Conservation (phyloP, 2,888 invertebrate species). For the Pseudoips prasinana region DNA sequence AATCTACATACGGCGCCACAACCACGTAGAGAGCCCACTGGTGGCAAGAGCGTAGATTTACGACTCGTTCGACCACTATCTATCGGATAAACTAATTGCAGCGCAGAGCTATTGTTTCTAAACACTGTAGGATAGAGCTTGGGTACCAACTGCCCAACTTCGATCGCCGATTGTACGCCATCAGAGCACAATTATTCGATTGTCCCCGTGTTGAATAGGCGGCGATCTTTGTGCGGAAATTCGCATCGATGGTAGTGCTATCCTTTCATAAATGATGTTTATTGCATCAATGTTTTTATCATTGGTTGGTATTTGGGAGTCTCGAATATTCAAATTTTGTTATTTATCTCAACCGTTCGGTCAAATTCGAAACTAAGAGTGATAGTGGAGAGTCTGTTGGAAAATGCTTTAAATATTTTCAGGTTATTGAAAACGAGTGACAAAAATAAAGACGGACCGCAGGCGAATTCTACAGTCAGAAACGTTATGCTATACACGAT, state of each 20-base stretch:
- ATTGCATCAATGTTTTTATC: too few relatives aligned
- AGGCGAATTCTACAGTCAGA: too few relatives aligned
- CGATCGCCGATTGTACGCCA: conserved; percentile 51
- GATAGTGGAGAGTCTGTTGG: too few relatives aligned
- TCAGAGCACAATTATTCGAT: conserved; percentile 59
- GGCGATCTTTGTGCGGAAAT: conserved; percentile 39
- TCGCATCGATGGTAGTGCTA: background rate
- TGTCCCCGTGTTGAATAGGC: conserved; percentile 48
- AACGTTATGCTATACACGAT: too few relatives aligned
- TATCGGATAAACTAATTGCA: conserved; percentile 80
- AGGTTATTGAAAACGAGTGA: too few relatives aligned
- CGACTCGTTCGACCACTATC: conserved; percentile 78
- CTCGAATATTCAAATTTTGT: too few relatives aligned
- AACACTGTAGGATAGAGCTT: conserved; percentile 67
- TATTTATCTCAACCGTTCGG: too few relatives aligned
- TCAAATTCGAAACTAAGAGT: too few relatives aligned
- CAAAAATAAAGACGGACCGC: too few relatives aligned
- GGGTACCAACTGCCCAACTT: conserved; percentile 37
- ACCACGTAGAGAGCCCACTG: conserved; percentile 69
- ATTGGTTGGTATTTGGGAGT: too few relatives aligned
- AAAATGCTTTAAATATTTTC: too few relatives aligned
- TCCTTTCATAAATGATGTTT: too few relatives aligned
- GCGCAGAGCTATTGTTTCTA: conserved; percentile 77
- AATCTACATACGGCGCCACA: conserved; percentile 77
- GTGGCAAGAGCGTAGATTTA: conserved; percentile 77